A percentile compares a stretch with the other conserved stretches of the same genome.
phyloP scores from a whole-genome alignment of 2,797 vertebrate species.

The Glyptemys insculpta region DNA sequence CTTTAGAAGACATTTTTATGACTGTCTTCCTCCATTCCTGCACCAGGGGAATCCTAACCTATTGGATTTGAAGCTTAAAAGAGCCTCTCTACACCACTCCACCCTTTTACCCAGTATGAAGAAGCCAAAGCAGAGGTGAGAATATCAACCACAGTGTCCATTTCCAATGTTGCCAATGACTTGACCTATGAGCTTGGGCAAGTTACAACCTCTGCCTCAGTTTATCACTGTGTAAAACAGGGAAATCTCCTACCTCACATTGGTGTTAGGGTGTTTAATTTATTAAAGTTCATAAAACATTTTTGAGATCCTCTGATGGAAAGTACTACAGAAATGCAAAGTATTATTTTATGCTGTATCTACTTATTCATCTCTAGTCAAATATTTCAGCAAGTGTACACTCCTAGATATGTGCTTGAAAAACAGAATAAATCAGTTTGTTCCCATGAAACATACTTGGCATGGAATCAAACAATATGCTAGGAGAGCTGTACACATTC shows the following conservation, averaged over 20 bases:
- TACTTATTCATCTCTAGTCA: not conserved
- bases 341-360: not conserved
- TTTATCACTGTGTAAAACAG: not conserved
- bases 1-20: not conserved
- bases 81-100: not conserved
- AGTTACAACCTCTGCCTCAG: not conserved
- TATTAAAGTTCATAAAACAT: not conserved
- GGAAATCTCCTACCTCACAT: not conserved
- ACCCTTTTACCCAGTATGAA: not conserved
- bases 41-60: not conserved
- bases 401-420: not conserved
- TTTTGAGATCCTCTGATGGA: not conserved
- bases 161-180: not conserved
- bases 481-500: rapidly evolving
- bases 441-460: constrained; percentile 55
- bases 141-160: not conserved
- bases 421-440: constrained; percentile 4
- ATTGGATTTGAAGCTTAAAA: not conserved
- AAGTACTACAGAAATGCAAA: not conserved
- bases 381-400: constrained; percentile 34
- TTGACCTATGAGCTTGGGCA: not conserved
- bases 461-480: not conserved
- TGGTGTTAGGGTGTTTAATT: not conserved
- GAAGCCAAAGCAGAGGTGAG: not conserved
- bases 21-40: not conserved